Percentiles rank a stretch among this genome's conserved stretches.
phyloP scores from a whole-genome alignment of 2,797 vertebrate species.

The Phalanger gymnotis region DNA sequence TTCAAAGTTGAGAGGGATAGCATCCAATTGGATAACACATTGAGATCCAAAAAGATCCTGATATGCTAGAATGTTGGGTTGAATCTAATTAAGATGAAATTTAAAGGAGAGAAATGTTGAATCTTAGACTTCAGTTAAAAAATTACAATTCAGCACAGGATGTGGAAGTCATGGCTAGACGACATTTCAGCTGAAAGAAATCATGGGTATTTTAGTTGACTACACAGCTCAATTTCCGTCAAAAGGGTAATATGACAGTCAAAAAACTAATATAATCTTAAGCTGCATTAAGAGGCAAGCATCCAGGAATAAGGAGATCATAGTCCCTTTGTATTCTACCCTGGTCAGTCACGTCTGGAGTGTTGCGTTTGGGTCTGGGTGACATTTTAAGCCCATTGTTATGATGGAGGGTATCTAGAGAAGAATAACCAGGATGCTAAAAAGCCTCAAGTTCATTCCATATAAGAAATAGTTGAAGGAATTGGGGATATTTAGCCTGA shows the following conservation, averaged over 20 bases:
- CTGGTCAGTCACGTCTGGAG: too few relatives aligned
- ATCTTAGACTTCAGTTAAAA: not conserved
- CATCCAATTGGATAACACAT: not conserved
- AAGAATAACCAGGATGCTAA: not conserved
- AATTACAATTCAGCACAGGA: not conserved
- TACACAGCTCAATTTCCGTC: not conserved
- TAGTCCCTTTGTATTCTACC: not conserved
- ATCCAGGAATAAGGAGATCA: not conserved
- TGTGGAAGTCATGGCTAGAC: not conserved
- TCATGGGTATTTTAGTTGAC: not conserved
- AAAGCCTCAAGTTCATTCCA: not conserved
- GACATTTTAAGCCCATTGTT: not conserved
- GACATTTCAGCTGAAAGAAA: not conserved
- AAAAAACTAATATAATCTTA: not conserved
- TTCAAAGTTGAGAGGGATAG: not conserved
- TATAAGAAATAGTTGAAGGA: not conserved
- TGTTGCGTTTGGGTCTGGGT: not conserved
- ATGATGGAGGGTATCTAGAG: not conserved
- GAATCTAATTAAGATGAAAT: not conserved
- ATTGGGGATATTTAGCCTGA: not conserved
- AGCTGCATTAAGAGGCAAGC: not conserved
- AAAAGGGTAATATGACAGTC: not conserved
- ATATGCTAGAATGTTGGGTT: not conserved
- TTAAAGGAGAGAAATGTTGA: not conserved
- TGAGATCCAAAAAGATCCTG: not conserved